Evolutionary conservation across 1,140 invertebrate species (phyloP), one percentile per base, ranked within the genome.

Genomic region (Calosoma granatense): DNA sequence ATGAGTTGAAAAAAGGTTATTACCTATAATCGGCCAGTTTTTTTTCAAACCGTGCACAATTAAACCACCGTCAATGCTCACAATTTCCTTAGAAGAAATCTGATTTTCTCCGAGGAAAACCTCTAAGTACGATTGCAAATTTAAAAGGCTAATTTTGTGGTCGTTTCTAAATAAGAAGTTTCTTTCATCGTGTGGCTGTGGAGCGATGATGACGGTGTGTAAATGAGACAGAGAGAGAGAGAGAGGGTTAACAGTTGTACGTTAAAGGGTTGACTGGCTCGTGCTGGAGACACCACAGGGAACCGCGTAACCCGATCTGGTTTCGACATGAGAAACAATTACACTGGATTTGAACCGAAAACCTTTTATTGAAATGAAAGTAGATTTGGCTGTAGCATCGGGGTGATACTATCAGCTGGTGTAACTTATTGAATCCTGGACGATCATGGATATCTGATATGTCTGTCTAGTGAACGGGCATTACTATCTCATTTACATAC

Each of bases 321-420:
- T 47, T 47, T 47, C 41, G 41, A 47, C 41, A 47, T 47, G 41
- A 47, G 41, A 47, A 47, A 47, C 41, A 47, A 47, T 47, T 47
- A 47, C 41, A 47, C 17, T 4, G 41, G 41, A 47, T 47, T 47
- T 47, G 17, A 47, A 47, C 41, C 41, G 41, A 47, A 47, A 47
- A 47, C 41, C 41, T 47, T 47, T 47, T 17, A 47, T 47, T 47
- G 41, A 4, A 47, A 4, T 47, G 41, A 47, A 47, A 47, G 41
- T 17, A 47, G 41, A 47, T 9, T 12, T 12, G 41, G 6, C 17
- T 6, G 6, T 12, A 47, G 9, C 17, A 47, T 47, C 41, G 17
- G 6, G 41, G 15, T 47, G 41, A 47, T 47, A 17, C 6, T 17
- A 47, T 47, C 41, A 47, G 6, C 17, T 6, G 4, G 41, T 14